These are phyloP conservation scores for Pasiphila rectangulata DNA, from an alignment of 2,888 invertebrate species.

Conservation along the genomic window DNA sequence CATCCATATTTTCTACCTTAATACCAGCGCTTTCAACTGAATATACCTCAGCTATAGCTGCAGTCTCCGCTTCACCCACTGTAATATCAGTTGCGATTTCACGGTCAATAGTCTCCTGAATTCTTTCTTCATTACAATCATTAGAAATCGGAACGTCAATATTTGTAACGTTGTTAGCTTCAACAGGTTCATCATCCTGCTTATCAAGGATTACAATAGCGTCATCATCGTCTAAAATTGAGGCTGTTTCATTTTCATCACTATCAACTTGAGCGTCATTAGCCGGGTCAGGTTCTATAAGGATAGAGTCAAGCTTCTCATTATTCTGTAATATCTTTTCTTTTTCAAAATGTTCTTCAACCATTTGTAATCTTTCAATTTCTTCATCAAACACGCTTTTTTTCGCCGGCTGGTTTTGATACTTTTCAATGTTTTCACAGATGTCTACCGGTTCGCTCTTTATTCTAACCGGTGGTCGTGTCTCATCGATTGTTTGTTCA, in stretches of 20 bases:
- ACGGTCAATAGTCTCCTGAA: neutral
- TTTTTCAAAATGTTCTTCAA: slow-evolving; percentile 19
- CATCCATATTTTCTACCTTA: slow-evolving; percentile 16
- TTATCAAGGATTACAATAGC: slow-evolving; percentile 26
- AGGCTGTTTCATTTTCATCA: neutral
- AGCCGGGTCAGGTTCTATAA: slow-evolving; percentile 8
- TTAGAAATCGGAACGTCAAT: neutral
- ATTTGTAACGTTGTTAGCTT: neutral
- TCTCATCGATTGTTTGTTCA: neutral
- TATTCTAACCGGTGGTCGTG: slow-evolving; percentile 23
- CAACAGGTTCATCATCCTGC: slow-evolving; percentile 23
- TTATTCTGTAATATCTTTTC: neutral
- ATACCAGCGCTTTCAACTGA: slow-evolving; percentile 14
- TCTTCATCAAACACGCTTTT: slow-evolving; percentile 22
- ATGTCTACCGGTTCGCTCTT: slow-evolving; percentile 36
- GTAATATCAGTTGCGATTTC: neutral
- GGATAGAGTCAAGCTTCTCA: neutral
- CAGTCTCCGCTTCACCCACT: neutral
- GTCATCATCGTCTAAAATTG: neutral
- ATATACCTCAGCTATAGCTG: slow-evolving; percentile 10
- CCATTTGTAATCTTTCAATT: slow-evolving; percentile 23
- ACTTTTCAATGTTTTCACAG: slow-evolving; percentile 15
- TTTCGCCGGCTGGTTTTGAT: slow-evolving; percentile 13
- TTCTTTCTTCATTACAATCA: neutral
- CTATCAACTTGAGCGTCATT: neutral